phyloP scores from a whole-genome alignment of 2,888 invertebrate genomes.

The Scotopteryx bipunctaria region DNA sequence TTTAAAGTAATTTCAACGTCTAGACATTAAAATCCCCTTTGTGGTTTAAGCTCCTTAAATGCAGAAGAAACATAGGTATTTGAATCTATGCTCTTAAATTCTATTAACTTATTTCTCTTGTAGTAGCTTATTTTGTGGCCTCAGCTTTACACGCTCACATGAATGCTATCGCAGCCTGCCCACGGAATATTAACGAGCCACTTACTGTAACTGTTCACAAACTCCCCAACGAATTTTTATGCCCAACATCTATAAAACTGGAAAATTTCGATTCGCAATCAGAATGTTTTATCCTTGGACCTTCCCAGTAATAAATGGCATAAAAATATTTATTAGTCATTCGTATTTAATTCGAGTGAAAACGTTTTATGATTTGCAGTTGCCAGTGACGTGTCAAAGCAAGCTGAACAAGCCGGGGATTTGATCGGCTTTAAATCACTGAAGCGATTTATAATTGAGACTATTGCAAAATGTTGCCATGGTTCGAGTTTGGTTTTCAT shows the following conservation, averaged over 20 bases:
- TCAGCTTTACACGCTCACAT: constrained; percentile 50
- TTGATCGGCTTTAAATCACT: constrained; percentile 6
- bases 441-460: constrained; percentile 5
- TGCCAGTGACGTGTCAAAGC: constrained; percentile 24
- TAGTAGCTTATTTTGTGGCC: constrained; percentile 43
- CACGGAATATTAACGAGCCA: constrained; percentile 63
- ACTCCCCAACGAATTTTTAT: constrained; percentile 52
- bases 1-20: constrained; percentile 6
- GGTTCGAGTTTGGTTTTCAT: no score
- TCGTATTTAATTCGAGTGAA: constrained; percentile 32
- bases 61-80: constrained; percentile 2
- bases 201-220: constrained; percentile 58
- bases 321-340: constrained; percentile 35
- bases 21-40: neutral
- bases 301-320: constrained; percentile 34
- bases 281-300: constrained; percentile 43
- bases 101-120: constrained; percentile 25
- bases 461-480: neutral
- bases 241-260: constrained; percentile 46
- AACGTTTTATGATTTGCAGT: constrained; percentile 32
- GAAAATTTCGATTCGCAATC: constrained; percentile 45
- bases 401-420: constrained; percentile 11
- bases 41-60: neutral
- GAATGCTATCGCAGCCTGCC: constrained; percentile 58
- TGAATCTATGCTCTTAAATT: constrained; percentile 16